Base-by-base conservation (phyloP, 2,797 vertebrate genomes). In the Hybognathus amarus region DNA sequence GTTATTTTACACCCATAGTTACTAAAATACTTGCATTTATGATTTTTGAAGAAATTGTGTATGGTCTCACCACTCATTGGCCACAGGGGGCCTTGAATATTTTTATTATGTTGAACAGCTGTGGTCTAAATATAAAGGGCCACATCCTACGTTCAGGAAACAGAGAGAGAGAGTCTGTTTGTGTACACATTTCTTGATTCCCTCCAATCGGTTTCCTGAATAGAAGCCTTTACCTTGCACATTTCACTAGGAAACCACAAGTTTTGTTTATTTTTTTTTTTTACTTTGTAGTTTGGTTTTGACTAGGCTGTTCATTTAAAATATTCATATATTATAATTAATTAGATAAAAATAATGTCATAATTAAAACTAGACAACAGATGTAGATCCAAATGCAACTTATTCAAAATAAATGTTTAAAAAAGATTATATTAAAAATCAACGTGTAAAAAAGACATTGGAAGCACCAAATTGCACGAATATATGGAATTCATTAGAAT, bases 111-210 rank as follows among this genome's bases (percentile, higher is more conserved):
- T 78, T 63, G 86, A 90, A 93, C 93, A 94, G 93, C 93, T 94
- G 93, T 91, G 91, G 87, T 91, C 94, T 94, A 95, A 94, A 94
- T 93, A 93, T 94, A 94, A 86, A 77, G 79, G 59, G 61, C 76
- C 45, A 85, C 89, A 91, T 93, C 92, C 91, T 91, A 89, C 91
- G 91, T 93, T 92, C 90, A 94, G 93, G 93, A 94, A 93, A 92
- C 87, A 87, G 77, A 82, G 82, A 89, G 84, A 90, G 87, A 84
- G 89, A 90, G 84, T 75, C 69, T 74, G 71, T 69, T 54, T 63
- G 85, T 63, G 61, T 38, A 24, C 54, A 68, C 38, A n/a, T 77
- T 36, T 80, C 63, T 59, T 77, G 86, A 88, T 90, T 91, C 89
- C 38, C 80, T 87, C 81, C 61, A 0, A 50, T 83, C 59, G 33